Conservation (phyloP, 1,140 invertebrate species). For the Leptonema lineaticorne region DNA sequence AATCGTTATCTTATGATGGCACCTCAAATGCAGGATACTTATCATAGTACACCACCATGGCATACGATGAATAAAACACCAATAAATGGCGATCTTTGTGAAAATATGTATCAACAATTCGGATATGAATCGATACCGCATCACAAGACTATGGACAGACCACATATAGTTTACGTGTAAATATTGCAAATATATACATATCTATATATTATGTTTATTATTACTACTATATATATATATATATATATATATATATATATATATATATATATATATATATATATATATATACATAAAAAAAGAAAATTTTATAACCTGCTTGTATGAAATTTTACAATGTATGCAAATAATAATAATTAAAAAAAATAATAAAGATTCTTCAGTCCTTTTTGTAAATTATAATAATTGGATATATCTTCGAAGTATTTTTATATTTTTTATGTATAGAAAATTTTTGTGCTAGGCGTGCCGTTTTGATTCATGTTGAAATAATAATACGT, state of each 20-base stretch:
- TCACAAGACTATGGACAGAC: slow-evolving; percentile 57
- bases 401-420: slow-evolving; percentile 35
- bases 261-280: neutral
- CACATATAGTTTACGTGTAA: slow-evolving; percentile 66
- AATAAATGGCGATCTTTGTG: slow-evolving; percentile 50
- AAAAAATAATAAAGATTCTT: slow-evolving; percentile 22
- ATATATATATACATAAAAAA: slow-evolving; percentile 14
- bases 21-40: slow-evolving; percentile 58
- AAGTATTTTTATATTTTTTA: slow-evolving; percentile 43
- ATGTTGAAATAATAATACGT: no score
- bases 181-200: no score
- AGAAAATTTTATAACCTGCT: slow-evolving; percentile 27
- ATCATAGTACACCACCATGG: slow-evolving; percentile 60
- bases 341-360: no score
- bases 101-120: slow-evolving; percentile 61
- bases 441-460: slow-evolving; percentile 35
- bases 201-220: no score
- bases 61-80: slow-evolving; percentile 56
- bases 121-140: slow-evolving; percentile 58
- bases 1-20: slow-evolving; percentile 60
- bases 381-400: slow-evolving; percentile 41
- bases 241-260: neutral
- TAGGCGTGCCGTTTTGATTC: slow-evolving; percentile 4
- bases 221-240: no score
- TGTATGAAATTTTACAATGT: slow-evolving; percentile 34